Evolutionary conservation across 1,140 invertebrate species (phyloP).

Genomic region (Chionoecetes opilio): DNA sequence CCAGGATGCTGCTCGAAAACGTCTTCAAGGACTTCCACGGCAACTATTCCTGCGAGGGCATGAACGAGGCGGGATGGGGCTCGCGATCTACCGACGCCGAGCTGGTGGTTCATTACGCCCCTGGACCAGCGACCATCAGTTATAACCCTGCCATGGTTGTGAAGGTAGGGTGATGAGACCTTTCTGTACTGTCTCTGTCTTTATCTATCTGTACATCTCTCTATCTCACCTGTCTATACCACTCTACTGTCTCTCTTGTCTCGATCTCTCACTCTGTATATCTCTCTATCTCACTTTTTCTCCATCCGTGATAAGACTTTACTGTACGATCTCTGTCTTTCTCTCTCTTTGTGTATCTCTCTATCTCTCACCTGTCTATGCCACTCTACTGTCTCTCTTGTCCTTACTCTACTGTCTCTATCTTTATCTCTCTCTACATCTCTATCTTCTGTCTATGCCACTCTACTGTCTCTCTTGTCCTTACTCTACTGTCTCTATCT

Average conservation of each 20-base stretch:
- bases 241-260: no score
- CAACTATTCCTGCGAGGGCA: conserved; percentile 95
- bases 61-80: conserved; percentile 94
- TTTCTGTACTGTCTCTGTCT: neutral
- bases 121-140: conserved; percentile 89
- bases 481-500: no score
- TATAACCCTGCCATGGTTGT: conserved; percentile 90
- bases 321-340: neutral
- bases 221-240: conserved; percentile 3
- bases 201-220: neutral
- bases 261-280: no score
- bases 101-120: conserved; percentile 91
- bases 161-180: conserved; percentile 87
- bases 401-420: neutral
- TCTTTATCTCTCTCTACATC: neutral
- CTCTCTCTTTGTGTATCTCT: no score
- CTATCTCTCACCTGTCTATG: no score
- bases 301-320: no score
- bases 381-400: neutral
- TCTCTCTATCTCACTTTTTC: no score
- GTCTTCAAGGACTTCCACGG: conserved; percentile 90
- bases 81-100: conserved; percentile 89
- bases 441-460: neutral
- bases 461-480: no score
- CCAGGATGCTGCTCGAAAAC: conserved; percentile 90